These are phyloP conservation scores for Patiria miniata DNA, from an alignment of 35 echinoderm and acorn worm genomes.

Conservation along the genomic window DNA sequence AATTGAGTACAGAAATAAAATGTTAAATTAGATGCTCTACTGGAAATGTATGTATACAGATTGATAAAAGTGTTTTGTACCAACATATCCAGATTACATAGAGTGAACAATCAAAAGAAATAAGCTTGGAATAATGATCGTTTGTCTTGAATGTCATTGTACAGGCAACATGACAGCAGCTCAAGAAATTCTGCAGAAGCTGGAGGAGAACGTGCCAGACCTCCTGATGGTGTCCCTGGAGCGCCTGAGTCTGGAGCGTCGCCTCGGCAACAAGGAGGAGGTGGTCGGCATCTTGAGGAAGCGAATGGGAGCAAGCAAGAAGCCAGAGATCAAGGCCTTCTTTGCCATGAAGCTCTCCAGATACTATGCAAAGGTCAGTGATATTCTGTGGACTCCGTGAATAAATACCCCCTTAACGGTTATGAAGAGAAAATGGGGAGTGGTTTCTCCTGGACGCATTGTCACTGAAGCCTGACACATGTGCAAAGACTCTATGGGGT, in stretches of 20 bases:
- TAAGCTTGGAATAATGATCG: no score
- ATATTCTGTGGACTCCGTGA: background rate
- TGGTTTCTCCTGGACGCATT: background rate
- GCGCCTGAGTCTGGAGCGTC: slow-evolving; percentile 80
- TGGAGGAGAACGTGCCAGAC: slow-evolving; percentile 59
- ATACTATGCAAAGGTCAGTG: slow-evolving; percentile 81
- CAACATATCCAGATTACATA: no score
- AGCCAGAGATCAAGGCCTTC: slow-evolving; percentile 57
- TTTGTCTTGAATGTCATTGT: background rate
- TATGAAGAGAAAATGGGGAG: no score
- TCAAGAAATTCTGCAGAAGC: slow-evolving; percentile 67
- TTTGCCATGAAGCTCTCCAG: slow-evolving; percentile 73
- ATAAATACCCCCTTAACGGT: no score
- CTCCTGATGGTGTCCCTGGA: slow-evolving; percentile 68
- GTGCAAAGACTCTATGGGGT: background rate
- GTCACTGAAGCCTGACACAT: background rate
- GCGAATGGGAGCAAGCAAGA: slow-evolving; percentile 44
- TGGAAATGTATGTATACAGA: no score
- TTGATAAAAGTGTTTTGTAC: no score
- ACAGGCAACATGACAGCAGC: slow-evolving; percentile 72
- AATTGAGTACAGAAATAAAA: no score
- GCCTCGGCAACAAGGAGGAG: slow-evolving; percentile 53
- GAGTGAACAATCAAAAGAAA: no score
- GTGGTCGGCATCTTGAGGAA: slow-evolving; percentile 60
- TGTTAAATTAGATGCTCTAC: no score